These are phyloP conservation scores for Pogonus chalceus DNA, from an alignment of 1,140 invertebrate species.

Conservation along the genomic window DNA sequence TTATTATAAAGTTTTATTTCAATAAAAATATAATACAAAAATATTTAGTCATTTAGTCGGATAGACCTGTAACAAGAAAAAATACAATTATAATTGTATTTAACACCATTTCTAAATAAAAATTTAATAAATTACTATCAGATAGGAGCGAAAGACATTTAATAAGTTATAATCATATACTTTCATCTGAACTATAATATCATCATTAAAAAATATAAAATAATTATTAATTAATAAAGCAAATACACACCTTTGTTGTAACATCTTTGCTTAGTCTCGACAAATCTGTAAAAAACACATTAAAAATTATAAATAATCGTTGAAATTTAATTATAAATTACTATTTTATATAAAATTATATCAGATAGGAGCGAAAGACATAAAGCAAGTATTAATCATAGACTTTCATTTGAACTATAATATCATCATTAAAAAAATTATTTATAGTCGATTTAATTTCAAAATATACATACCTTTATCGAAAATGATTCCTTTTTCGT, in stretches of 20 bases:
- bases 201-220: conserved; percentile 22
- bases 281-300: background rate
- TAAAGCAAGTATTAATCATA: conserved; percentile 22
- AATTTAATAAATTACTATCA: too few relatives aligned
- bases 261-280: background rate
- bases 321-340: background rate
- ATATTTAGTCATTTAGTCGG: too few relatives aligned
- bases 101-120: too few relatives aligned
- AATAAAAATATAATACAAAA: too few relatives aligned
- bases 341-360: background rate
- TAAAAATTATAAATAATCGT: background rate
- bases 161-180: conserved; percentile 16
- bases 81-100: too few relatives aligned
- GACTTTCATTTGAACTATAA: conserved; percentile 35
- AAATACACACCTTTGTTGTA: background rate
- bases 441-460: conserved; percentile 7
- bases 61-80: too few relatives aligned
- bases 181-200: conserved; percentile 36
- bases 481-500: too few relatives aligned
- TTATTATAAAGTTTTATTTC: too few relatives aligned
- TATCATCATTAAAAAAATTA: conserved; percentile 27
- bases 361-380: conserved; percentile 41
- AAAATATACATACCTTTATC: background rate
- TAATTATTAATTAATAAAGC: background rate
- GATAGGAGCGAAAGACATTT: conserved; percentile 34